A percentile compares a stretch with the other conserved stretches of the same genome.
Evolutionary conservation across 2,888 invertebrate genomes (phyloP).

Genomic region (Spatulosminthurus flaviceps): DNA sequence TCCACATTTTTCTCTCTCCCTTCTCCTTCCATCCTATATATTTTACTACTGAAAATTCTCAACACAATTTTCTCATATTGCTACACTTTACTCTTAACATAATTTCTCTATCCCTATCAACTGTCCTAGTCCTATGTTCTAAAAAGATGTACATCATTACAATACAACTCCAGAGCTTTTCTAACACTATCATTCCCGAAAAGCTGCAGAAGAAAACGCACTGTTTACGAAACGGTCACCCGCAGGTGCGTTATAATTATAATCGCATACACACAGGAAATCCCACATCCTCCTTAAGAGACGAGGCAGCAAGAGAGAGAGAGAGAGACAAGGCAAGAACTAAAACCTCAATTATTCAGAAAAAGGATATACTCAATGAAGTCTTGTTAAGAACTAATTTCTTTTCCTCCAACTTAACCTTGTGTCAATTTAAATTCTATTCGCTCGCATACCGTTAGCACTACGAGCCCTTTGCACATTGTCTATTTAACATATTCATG

Average conservation of each 20-base stretch:
- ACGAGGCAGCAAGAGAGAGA: too few relatives aligned
- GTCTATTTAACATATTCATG: too few relatives aligned
- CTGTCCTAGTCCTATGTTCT: too few relatives aligned
- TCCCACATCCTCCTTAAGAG: conserved; percentile 62
- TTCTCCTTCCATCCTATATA: conserved; percentile 15
- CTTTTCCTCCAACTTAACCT: conserved; percentile 48
- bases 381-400: conserved; percentile 48
- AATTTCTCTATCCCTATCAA: too few relatives aligned
- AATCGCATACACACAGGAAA: conserved; percentile 56
- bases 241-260: conserved; percentile 51
- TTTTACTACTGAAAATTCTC: neutral
- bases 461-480: neutral
- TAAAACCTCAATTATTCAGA: conserved; percentile 48
- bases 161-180: too few relatives aligned
- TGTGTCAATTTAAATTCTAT: conserved; percentile 44
- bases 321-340: conserved; percentile 18
- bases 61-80: neutral
- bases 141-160: too few relatives aligned
- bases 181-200: too few relatives aligned
- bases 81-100: too few relatives aligned
- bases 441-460: conserved; percentile 3
- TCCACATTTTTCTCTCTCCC: conserved; percentile 27
- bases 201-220: neutral
- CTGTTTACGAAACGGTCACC: conserved; percentile 42
- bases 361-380: conserved; percentile 49